A percentile compares a stretch with the other conserved stretches of the same genome.
Evolutionary conservation across 2,113 vertebrate species (phyloP).

Genomic region (Corythornis vintsioides): DNA sequence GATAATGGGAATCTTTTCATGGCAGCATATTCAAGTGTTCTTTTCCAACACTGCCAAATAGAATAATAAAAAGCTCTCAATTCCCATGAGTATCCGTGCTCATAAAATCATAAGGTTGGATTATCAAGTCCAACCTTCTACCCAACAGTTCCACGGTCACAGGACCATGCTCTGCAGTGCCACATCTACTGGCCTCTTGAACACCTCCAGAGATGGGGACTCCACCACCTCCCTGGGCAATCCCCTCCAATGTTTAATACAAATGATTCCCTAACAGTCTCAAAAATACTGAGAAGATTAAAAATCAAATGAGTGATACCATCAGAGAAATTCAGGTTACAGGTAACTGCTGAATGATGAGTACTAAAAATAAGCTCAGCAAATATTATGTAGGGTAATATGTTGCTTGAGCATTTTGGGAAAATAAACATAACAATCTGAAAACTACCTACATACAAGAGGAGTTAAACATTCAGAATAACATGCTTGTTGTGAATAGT

Average conservation of each 20-base stretch:
- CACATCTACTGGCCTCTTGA: too few species aligned
- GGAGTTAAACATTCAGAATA: conserved; percentile 1
- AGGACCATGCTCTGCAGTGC: too few species aligned
- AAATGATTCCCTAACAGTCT: background rate
- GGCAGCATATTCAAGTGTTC: background rate
- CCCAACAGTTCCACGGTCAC: too few species aligned
- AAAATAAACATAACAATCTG: conserved; percentile 26
- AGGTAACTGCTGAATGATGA: background rate
- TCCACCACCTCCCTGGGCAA: too few species aligned
- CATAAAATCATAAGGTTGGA: too few species aligned
- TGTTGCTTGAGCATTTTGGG: background rate
- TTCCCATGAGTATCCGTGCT: background rate
- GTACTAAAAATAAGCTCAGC: background rate
- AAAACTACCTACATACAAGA: background rate
- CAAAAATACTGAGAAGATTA: background rate
- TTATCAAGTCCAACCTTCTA: too few species aligned
- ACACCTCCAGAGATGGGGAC: too few species aligned
- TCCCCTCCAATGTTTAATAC: background rate
- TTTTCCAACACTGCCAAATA: background rate
- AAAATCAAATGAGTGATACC: background rate
- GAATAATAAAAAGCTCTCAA: background rate
- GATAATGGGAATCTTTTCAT: background rate
- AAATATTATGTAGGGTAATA: background rate
- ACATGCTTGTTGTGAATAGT: conserved; percentile 23
- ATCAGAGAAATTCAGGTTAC: background rate